Base-by-base conservation (phyloP, 2,888 invertebrate species). In the Melanargia galathea region DNA sequence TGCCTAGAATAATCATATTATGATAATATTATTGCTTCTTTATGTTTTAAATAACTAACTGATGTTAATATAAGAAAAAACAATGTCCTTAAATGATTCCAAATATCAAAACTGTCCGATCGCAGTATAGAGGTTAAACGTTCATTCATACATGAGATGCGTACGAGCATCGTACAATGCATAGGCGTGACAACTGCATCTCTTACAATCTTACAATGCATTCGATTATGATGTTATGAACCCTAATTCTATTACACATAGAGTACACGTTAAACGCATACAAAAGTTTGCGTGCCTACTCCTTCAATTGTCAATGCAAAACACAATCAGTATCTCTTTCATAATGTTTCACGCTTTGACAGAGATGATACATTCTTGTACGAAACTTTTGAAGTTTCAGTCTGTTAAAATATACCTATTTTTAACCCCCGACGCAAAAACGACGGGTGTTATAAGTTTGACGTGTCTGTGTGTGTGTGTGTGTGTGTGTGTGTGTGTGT, bases 61-160 rank as follows among this genome's bases (percentile, higher is more conserved):
- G n/a, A n/a, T n/a, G n/a, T n/a, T n/a, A n/a, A n/a, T n/a, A 26
- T 26, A 26, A 26, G 5, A 46, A 11, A 24, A 49, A 10, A 10
- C 24, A n/a, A 55, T 43, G 10, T 11, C 58, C 49, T 30, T 33
- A 52, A 33, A 8, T 13, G 30, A 18, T 22, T 48, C 43, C 22
- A 52, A 81, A 74, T 79, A 83, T 83, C 81, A 84, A 83, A 60
- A 73, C 49, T 1, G 2, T 1, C 60, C 4, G 22, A 30, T 64
- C 72, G 38, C 52, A 11, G 58, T 74, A 72, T 46, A 69, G 64
- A 69, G 71, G 67, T 73, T 70, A 73, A 72, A 70, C 73, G 70
- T 76, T 78, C 83, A 86, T 86, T 86, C 85, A 87, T 84, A 82
- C 75, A 73, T 66, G 71, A 75, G 74, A 77, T 77, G 74, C 71